These are phyloP conservation scores for Netelia inedita DNA, from an alignment of 2,888 invertebrate genomes.

Conservation along the genomic window DNA sequence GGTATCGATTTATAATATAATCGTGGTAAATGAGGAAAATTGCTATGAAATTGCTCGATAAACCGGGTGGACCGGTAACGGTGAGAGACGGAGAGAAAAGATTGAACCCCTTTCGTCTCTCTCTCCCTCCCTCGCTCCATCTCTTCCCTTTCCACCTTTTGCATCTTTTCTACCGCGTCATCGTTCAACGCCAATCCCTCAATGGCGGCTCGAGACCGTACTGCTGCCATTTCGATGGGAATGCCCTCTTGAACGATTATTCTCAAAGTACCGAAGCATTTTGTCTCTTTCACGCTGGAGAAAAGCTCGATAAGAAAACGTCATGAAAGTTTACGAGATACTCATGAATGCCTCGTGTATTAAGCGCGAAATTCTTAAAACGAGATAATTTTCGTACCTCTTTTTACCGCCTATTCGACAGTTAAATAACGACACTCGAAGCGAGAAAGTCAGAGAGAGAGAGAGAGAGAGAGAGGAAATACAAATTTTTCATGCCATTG, in stretches of 20 bases:
- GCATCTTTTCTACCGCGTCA: conserved; percentile 50
- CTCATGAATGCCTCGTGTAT: conserved; percentile 10
- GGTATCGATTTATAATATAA: conserved; percentile 80
- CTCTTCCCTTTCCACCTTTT: conserved; percentile 33
- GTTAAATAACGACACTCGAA: conserved; percentile 81
- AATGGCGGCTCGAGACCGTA: conserved; percentile 77
- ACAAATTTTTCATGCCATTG: background rate
- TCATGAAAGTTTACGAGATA: conserved; percentile 36
- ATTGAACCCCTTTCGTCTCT: conserved; percentile 43
- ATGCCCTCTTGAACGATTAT: conserved; percentile 60
- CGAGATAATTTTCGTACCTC: conserved; percentile 77
- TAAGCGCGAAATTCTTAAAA: conserved; percentile 68
- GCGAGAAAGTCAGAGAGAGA: conserved; percentile 79
- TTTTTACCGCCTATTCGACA: conserved; percentile 65
- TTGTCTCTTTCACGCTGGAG: conserved; percentile 7
- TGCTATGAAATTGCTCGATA: conserved; percentile 84
- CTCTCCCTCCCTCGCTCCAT: conserved; percentile 42
- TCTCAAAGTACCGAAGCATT: conserved; percentile 25
- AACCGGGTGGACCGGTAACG: conserved; percentile 76
- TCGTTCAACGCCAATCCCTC: conserved; percentile 59
- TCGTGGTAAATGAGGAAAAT: conserved; percentile 83
- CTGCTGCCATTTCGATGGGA: conserved; percentile 83
- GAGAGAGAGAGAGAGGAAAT: conserved; percentile 21
- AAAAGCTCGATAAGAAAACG: conserved; percentile 53
- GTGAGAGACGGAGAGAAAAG: no score